phyloP scores from a whole-genome alignment of 2,113 vertebrate genomes.

The Pithys albifrons region DNA sequence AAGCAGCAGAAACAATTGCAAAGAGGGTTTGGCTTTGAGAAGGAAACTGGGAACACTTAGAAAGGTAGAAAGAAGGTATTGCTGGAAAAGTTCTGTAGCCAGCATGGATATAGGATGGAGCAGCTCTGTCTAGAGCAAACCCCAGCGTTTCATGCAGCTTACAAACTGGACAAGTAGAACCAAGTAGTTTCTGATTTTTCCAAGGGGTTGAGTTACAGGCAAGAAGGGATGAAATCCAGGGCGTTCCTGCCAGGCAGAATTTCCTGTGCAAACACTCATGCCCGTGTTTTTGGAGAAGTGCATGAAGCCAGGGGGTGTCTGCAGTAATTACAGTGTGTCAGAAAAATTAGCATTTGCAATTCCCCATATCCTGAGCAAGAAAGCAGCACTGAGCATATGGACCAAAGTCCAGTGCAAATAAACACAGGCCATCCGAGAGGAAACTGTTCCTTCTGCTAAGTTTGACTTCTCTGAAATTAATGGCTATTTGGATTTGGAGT shows the following conservation, averaged over 20 bases:
- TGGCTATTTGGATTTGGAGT: neutral
- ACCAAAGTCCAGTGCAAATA: neutral
- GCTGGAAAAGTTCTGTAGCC: neutral
- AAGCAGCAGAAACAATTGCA: neutral
- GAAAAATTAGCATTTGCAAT: constrained; percentile 35
- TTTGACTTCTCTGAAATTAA: neutral
- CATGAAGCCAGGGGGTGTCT: constrained; percentile 2
- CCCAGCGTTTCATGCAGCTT: neutral
- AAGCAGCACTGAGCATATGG: neutral
- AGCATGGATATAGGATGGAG: neutral
- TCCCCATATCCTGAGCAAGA: constrained; percentile 16
- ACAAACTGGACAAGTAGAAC: neutral
- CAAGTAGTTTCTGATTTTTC: constrained; percentile 35
- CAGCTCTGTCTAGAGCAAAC: neutral
- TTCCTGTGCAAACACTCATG: constrained; percentile 47
- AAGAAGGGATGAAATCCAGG: constrained; percentile 24
- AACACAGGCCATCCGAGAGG: neutral
- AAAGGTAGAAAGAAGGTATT: neutral
- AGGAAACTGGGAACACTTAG: neutral
- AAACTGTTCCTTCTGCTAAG: neutral
- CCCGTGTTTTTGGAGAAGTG: constrained; percentile 35
- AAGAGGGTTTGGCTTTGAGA: neutral
- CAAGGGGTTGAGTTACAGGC: neutral
- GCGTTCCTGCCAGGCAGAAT: constrained; percentile 28
- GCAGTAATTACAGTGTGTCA: constrained; percentile 40